Evolutionary conservation across 2,888 invertebrate species (phyloP), one percentile per base, ranked within the genome.

Genomic region (Drosophila picticornis): DNA sequence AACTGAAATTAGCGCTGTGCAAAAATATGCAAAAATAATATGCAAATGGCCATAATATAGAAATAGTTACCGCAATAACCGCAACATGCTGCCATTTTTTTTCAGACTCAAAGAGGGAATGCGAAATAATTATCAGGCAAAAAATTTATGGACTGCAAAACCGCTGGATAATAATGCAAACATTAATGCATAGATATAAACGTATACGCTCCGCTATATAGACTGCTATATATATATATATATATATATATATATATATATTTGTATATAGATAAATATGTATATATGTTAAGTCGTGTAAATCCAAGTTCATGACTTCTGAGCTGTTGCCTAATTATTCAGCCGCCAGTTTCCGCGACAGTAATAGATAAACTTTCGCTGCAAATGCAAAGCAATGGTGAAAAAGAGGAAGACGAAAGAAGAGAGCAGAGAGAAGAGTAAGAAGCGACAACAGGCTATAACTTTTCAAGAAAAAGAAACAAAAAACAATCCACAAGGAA

Each of bases 21-120:
- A 46, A 74, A 74, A 71, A 48, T 67, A 36, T 56, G 43, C 40
- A 62, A 51, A 48, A 65, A 50, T 40, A 64, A 63, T 66, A 80
- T 60, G 61, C 40, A 68, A 70, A 72, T 53, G 69, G 55, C 25
- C 10, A 51, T 65, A 66, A 65, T 16, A 50, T 48, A 51, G 55
- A 57, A 77, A 69, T 51, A 46, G 40, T 75, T 71, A 73, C 72
- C 78, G 58, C 75, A 75, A 73, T 68, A 81, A 75, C 81, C 81
- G 58, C 81, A 81, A 75, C 72, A 68, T 65, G 67, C 72, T 71
- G 59, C 71, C n/a, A 55, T 50, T 69, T 56, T 69, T 56, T 59
- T 58, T 58, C 27, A 11, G 51, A n/a, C 38, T 52, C 56, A 43
- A 77, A 72, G 72, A 72, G 67, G 68, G 72, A 78, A 77, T 68